Conservation (phyloP, 2,888 invertebrate genomes). For the Agapostemon virescens region DNA sequence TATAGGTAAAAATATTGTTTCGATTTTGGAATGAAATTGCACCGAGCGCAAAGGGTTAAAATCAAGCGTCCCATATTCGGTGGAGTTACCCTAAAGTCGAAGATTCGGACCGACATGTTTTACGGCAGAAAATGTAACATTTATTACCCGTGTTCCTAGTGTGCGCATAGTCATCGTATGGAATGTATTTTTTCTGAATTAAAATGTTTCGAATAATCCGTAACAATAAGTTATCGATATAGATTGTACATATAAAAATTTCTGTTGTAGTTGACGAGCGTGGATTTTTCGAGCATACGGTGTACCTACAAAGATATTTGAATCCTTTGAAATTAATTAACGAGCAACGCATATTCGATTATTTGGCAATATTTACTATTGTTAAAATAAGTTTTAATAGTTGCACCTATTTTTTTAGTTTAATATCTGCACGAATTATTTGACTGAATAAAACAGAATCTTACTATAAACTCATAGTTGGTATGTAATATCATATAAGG, state of each 20-base stretch:
- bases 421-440: constrained; percentile 27
- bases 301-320: neutral
- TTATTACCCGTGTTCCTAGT: neutral
- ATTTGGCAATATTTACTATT: neutral
- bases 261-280: neutral
- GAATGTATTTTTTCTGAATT: neutral
- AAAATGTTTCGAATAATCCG: neutral
- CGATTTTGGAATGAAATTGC: no score
- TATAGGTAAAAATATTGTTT: no score
- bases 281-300: neutral
- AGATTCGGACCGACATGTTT: neutral
- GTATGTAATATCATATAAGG: constrained; percentile 27
- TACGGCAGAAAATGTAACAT: no score
- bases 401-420: no score
- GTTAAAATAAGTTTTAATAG: constrained; percentile 29
- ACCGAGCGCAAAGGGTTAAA: no score
- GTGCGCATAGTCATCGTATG: neutral
- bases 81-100: neutral
- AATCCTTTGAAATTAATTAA: neutral
- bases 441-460: constrained; percentile 7
- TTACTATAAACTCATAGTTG: constrained; percentile 14
- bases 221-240: neutral
- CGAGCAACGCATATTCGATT: neutral
- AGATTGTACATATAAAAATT: neutral
- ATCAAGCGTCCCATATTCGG: neutral